Evolutionary conservation across 2,888 invertebrate genomes (phyloP).

Genomic region (Agelastica alni): DNA sequence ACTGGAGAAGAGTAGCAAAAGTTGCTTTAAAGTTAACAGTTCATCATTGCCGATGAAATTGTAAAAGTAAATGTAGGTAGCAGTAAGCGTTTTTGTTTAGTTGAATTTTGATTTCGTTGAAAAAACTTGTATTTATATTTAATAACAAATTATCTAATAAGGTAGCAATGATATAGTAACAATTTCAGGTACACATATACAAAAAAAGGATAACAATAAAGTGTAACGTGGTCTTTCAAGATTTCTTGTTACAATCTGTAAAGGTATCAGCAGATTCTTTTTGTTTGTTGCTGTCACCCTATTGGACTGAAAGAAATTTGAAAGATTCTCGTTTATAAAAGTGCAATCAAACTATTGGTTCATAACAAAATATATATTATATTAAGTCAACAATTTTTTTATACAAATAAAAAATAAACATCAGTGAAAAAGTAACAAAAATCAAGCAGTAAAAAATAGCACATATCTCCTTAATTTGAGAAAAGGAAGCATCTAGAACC

Average conservation of each 20-base stretch:
- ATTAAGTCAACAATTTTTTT: constrained; percentile 60
- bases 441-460: constrained; percentile 50
- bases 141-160: constrained; percentile 42
- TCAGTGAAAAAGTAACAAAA: constrained; percentile 56
- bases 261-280: no score
- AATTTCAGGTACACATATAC: constrained; percentile 51
- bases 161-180: constrained; percentile 44
- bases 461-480: constrained; percentile 44
- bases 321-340: no score
- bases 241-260: no score
- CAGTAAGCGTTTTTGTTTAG: constrained; percentile 42
- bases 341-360: constrained; percentile 49
- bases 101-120: constrained; percentile 48
- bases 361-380: constrained; percentile 65
- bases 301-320: no score
- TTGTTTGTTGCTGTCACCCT: no score
- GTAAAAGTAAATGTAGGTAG: constrained; percentile 30
- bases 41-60: constrained; percentile 32
- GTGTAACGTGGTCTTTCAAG: no score
- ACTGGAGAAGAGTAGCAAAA: no score
- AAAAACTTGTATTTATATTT: constrained; percentile 36
- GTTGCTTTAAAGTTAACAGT: no score
- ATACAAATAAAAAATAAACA: constrained; percentile 56
- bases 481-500: constrained; percentile 55
- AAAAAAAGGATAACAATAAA: constrained; percentile 22